These are phyloP conservation scores for Ylistrum balloti DNA, from an alignment of 1,140 invertebrate genomes.

Conservation along the genomic window DNA sequence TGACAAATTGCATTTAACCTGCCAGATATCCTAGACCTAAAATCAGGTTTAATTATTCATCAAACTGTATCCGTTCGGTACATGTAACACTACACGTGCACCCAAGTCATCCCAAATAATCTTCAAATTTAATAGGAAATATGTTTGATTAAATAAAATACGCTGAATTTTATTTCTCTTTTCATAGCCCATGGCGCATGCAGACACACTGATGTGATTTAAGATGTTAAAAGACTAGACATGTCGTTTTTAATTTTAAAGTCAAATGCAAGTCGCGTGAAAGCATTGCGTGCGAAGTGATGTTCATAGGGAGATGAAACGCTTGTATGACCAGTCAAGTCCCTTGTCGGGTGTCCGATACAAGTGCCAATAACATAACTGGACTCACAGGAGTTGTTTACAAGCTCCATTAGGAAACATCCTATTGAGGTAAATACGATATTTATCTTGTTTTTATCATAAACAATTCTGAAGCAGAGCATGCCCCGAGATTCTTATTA, in stretches of 20 bases:
- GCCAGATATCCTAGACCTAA: background rate
- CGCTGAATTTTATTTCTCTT: background rate
- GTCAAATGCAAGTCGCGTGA: background rate
- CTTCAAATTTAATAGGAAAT: background rate
- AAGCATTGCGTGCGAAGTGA: background rate
- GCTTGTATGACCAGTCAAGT: background rate
- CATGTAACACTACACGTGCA: background rate
- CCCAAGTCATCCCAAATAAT: background rate
- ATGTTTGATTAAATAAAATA: constrained; percentile 23
- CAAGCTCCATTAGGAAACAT: too few species aligned
- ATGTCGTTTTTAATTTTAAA: background rate
- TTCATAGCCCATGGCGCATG: background rate
- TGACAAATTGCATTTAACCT: background rate
- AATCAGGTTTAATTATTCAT: background rate
- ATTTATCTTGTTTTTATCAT: too few species aligned
- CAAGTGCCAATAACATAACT: background rate
- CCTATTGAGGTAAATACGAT: too few species aligned
- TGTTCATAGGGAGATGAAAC: background rate
- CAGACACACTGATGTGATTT: background rate
- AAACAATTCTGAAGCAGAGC: too few species aligned
- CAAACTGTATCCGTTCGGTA: background rate
- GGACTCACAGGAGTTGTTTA: background rate
- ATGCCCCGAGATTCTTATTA: too few species aligned
- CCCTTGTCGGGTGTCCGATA: background rate
- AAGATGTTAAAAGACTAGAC: constrained; percentile 26